Evolutionary conservation across 2,888 invertebrate species (phyloP).

Genomic region (Coleophora deauratella): DNA sequence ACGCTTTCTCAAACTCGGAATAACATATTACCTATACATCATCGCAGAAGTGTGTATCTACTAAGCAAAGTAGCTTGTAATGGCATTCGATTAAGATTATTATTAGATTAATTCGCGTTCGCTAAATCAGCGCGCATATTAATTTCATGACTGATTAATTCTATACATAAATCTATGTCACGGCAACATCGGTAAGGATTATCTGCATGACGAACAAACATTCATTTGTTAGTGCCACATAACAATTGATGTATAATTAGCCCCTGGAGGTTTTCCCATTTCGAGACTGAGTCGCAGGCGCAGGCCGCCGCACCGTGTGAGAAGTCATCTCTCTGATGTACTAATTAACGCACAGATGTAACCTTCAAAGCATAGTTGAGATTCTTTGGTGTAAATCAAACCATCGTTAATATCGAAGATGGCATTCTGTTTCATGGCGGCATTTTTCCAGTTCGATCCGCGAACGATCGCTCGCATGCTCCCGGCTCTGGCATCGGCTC

Average conservation of each 20-base stretch:
- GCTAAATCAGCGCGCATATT: too few species aligned
- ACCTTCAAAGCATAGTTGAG: slow-evolving; percentile 4
- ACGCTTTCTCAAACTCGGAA: background rate
- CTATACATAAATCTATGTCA: too few species aligned
- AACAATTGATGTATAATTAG: slow-evolving; percentile 7
- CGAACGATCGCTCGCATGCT: background rate
- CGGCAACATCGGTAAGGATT: too few species aligned
- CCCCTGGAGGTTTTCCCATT: slow-evolving; percentile 4
- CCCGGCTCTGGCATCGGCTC: background rate
- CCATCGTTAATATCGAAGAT: slow-evolving; percentile 7
- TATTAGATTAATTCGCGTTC: too few species aligned
- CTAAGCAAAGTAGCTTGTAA: too few species aligned
- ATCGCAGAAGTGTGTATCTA: too few species aligned
- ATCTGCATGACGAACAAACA: too few species aligned
- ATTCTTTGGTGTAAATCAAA: slow-evolving; percentile 3
- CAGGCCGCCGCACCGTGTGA: too few species aligned
- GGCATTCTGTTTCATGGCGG: slow-evolving; percentile 4
- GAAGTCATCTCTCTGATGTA: background rate
- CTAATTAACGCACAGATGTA: slow-evolving; percentile 13
- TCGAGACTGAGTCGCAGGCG: background rate
- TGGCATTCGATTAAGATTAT: too few species aligned
- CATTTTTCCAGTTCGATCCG: slow-evolving; percentile 2
- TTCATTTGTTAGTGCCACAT: too few species aligned
- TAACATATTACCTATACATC: background rate
- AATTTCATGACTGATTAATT: too few species aligned